Percentiles rank a stretch among this genome's conserved stretches.
Evolutionary conservation across 2,888 invertebrate genomes (phyloP).

Genomic region (Papilio demoleus): DNA sequence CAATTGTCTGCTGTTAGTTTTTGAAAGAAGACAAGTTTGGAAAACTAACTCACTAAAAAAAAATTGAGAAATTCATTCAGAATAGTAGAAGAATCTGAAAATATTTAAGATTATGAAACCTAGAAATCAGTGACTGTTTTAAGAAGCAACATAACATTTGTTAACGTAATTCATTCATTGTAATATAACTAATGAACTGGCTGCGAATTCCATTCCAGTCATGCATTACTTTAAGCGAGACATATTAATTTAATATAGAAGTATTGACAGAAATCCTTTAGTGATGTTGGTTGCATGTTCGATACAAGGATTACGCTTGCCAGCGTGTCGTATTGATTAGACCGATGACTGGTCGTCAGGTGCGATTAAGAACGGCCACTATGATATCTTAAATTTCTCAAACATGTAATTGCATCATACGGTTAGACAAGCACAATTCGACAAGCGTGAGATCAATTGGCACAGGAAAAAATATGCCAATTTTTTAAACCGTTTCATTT

Average conservation of each 20-base stretch:
- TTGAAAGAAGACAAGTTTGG: not conserved
- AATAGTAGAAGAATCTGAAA: not conserved
- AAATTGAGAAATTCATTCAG: not conserved
- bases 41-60: not conserved
- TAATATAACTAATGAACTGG: not conserved
- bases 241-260: slow-evolving; percentile 27
- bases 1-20: not conserved
- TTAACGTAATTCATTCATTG: not conserved
- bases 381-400: slow-evolving; percentile 59
- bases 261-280: slow-evolving; percentile 36
- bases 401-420: slow-evolving; percentile 59
- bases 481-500: not conserved
- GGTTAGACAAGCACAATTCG: slow-evolving; percentile 48
- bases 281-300: slow-evolving; percentile 34
- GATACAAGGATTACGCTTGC: slow-evolving; percentile 47
- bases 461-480: not conserved
- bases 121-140: not conserved
- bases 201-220: slow-evolving; percentile 4
- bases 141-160: not conserved
- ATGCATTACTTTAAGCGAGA: not conserved
- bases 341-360: slow-evolving; percentile 59
- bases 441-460: slow-evolving; percentile 47
- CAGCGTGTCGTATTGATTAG: slow-evolving; percentile 57
- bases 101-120: no score
- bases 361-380: slow-evolving; percentile 56